Base-by-base conservation (phyloP, 2,113 vertebrate species). In the Dromiciops gliroides region DNA sequence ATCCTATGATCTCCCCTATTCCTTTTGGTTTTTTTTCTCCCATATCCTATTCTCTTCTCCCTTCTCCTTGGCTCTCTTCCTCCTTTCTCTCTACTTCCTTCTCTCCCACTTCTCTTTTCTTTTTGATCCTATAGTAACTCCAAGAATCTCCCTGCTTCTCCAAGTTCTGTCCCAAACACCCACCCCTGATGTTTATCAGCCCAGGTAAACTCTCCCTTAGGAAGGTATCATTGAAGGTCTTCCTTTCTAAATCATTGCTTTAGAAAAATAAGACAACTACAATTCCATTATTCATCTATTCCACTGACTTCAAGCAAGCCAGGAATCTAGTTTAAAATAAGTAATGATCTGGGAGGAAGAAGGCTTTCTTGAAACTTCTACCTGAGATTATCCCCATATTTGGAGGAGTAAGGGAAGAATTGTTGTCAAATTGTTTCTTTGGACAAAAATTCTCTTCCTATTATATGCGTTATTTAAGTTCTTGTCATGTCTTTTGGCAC, bases 81-180 rank as follows among this genome's bases (percentile, higher is more conserved):
- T 67, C 31, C 23, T 83, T 83, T 44, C 37, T 44, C 16, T 19
- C 2, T 23, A 83, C 1, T n/a, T 75, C n/a, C n/a, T 48, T 48
- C 37, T 52, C 0, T 19, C 48, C 2, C 0, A n/a, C 28, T 12
- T 11, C 22, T 8, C 0, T 0, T 48, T 47, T 11, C 10, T 51
- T 83, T 83, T 19, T 83, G 16, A 8, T 23, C 11, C 19, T 83
- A 23, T 44, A 22, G n/a, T 83, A 83, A 19, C 7, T 83, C n/a
- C 19, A 31, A 22, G 25, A 50, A 48, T 7, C 14, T 83, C 67
- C 22, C 60, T 51, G 0, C 23, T 60, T 50, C 50, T 50, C 51
- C 28, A 3, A 11, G n/a, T 48, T 24, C 89, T 89, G 12, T 44
- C 31, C 37, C 31, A 67, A 37, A 31, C 0, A 2, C 19, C 49